phyloP scores from a whole-genome alignment of 2,797 vertebrate genomes.

The Arnoldichthys spilopterus region DNA sequence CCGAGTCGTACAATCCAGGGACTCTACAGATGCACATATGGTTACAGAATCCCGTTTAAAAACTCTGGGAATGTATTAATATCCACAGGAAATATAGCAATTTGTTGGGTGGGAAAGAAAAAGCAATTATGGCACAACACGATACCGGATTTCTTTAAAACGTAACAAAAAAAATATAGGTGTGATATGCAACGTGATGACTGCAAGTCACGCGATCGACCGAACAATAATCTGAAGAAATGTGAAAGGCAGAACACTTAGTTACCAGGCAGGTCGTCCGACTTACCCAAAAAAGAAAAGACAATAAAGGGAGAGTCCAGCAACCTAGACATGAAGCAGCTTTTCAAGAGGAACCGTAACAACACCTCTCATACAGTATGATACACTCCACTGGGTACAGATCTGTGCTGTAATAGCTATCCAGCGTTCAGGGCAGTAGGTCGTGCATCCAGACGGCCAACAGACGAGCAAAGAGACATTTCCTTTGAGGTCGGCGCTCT shows the following conservation, averaged over 20 bases:
- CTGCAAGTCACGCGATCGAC: conserved; percentile 15
- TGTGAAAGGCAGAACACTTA: conserved; percentile 8
- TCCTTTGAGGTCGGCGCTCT: background rate
- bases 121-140: conserved; percentile 41
- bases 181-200: conserved; percentile 40
- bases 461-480: conserved; percentile 8
- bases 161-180: background rate
- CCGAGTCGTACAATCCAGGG: background rate
- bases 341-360: conserved; percentile 21
- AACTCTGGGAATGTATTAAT: conserved; percentile 48
- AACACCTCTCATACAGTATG: background rate
- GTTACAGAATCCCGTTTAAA: conserved; percentile 18
- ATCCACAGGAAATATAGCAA: conserved; percentile 36
- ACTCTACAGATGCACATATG: conserved; percentile 7
- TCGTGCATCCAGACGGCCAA: background rate
- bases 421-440: conserved; percentile 13
- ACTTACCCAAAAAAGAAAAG: background rate
- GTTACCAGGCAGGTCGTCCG: background rate
- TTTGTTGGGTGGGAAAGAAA: conserved; percentile 26
- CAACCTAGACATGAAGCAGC: conserved; percentile 17
- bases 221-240: conserved; percentile 22
- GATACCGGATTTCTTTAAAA: conserved; percentile 29
- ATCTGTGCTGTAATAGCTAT: conserved; percentile 21
- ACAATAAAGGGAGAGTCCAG: background rate
- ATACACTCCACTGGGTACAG: conserved; percentile 10